Percentiles rank a stretch among this genome's conserved stretches.
Evolutionary conservation across 2,797 vertebrate genomes (phyloP).

Genomic region (Silurus lanzhouensis): DNA sequence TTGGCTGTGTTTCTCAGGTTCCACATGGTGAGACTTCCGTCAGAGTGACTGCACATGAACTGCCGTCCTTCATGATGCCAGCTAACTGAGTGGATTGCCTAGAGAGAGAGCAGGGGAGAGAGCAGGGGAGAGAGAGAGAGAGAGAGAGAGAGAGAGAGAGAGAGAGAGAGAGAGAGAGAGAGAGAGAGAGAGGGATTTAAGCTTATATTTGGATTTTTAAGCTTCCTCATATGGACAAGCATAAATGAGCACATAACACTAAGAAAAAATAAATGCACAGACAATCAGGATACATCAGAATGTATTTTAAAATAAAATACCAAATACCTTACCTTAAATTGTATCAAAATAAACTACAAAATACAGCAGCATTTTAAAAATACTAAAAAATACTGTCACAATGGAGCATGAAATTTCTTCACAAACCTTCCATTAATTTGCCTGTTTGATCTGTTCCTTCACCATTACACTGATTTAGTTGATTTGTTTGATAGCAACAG

Average conservation of each 20-base stretch:
- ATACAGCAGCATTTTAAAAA: too few species aligned
- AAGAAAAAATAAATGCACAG: neutral
- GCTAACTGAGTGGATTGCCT: constrained; percentile 97
- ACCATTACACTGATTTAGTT: too few species aligned
- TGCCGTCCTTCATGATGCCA: constrained; percentile 99
- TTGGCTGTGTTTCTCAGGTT: constrained; percentile 91
- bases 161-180: constrained; percentile 21
- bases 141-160: neutral
- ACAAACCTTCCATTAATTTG: too few species aligned
- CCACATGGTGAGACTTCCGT: constrained; percentile 95
- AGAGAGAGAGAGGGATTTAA: neutral
- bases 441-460: too few species aligned
- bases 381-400: too few species aligned
- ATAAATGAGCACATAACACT: neutral
- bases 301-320: too few species aligned
- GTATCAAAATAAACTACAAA: too few species aligned
- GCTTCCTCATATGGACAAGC: neutral
- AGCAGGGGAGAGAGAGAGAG: neutral
- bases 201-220: neutral
- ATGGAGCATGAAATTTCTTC: too few species aligned
- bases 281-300: too few species aligned
- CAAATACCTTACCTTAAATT: too few species aligned
- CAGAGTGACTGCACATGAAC: constrained; percentile 99
- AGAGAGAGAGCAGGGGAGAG: constrained; percentile 27
- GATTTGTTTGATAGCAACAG: too few species aligned